These are phyloP conservation scores for Xiphophorus birchmanni DNA, from an alignment of 2,797 vertebrate species.

Conservation along the genomic window DNA sequence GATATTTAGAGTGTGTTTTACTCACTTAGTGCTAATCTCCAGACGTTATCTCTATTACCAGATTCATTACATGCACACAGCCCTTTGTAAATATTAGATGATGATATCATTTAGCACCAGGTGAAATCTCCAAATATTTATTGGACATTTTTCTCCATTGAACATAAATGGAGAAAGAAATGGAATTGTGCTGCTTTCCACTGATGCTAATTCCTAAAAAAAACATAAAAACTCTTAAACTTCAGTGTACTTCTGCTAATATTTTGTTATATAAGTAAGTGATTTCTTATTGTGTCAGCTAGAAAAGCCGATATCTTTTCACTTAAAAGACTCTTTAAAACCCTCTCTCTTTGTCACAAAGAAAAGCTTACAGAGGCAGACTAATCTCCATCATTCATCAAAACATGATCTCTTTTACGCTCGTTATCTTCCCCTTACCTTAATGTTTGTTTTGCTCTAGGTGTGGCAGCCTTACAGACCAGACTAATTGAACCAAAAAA, in stretches of 20 bases:
- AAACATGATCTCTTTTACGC: not conserved
- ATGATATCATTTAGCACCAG: not conserved
- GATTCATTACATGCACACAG: not conserved
- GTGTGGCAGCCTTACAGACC: conserved; percentile 29
- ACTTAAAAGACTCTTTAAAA: not conserved
- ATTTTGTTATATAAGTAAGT: not conserved
- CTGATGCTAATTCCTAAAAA: not conserved
- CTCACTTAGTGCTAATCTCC: not conserved
- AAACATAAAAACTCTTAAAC: not conserved
- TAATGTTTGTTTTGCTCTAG: conserved; percentile 42
- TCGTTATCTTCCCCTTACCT: not conserved
- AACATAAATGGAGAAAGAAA: not conserved
- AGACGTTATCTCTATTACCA: not conserved
- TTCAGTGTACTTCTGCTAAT: not conserved
- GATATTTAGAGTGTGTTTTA: not conserved
- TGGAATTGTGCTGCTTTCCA: not conserved
- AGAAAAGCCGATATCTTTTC: not conserved
- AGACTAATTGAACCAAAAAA: conserved; percentile 30
- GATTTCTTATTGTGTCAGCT: not conserved
- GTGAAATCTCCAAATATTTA: not conserved
- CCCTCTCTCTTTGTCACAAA: not conserved
- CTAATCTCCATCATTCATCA: conserved; percentile 21
- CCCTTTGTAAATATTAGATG: not conserved
- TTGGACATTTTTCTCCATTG: not conserved
- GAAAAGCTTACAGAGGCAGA: not conserved